Evolutionary conservation across 2,888 invertebrate species (phyloP).

Genomic region (Nymphalis c-album): DNA sequence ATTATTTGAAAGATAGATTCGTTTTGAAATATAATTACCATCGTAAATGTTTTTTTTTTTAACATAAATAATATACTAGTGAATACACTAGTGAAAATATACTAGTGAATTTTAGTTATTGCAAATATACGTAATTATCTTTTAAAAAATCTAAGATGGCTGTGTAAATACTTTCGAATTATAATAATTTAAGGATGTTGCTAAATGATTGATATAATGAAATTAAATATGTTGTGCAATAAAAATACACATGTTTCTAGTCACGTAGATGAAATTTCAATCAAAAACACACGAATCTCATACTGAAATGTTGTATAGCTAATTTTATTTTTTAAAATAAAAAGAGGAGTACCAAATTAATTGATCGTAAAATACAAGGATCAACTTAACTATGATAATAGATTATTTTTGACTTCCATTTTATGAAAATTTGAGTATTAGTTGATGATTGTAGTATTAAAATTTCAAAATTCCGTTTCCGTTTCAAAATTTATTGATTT

Average conservation of each 20-base stretch:
- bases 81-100: too few relatives aligned
- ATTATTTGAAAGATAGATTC: not conserved
- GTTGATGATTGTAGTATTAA: slow-evolving; percentile 14
- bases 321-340: slow-evolving; percentile 37
- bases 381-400: slow-evolving; percentile 35
- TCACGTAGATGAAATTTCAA: slow-evolving; percentile 43
- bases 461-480: too few relatives aligned
- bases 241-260: slow-evolving; percentile 37
- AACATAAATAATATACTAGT: too few relatives aligned
- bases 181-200: not conserved
- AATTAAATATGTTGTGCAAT: slow-evolving; percentile 44
- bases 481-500: slow-evolving; percentile 14
- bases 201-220: not conserved
- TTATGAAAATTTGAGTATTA: slow-evolving; percentile 9
- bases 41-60: too few relatives aligned
- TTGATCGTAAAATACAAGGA: slow-evolving; percentile 43
- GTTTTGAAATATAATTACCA: too few relatives aligned
- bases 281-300: slow-evolving; percentile 30
- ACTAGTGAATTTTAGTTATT: not conserved
- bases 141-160: not conserved
- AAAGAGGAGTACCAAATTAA: slow-evolving; percentile 39
- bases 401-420: not conserved
- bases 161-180: not conserved
- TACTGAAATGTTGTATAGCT: slow-evolving; percentile 19
- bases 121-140: not conserved